A percentile compares a stretch with the other conserved stretches of the same genome.
Evolutionary conservation across 2,113 vertebrate genomes (phyloP).

Genomic region (Grantiella picta): DNA sequence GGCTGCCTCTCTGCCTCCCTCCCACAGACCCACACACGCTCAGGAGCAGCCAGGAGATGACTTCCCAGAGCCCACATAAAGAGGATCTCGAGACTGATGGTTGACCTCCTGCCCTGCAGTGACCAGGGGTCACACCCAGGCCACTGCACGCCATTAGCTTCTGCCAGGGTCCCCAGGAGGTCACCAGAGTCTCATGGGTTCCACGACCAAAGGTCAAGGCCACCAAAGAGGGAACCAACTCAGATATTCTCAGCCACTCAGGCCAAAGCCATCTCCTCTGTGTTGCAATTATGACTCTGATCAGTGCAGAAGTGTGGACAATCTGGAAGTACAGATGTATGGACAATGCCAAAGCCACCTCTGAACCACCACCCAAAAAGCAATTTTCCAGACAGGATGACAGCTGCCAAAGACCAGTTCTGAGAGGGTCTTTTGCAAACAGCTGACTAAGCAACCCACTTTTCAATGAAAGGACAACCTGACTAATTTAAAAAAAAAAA

Average conservation of each 20-base stretch:
- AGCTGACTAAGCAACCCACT: not conserved
- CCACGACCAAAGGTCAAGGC: not conserved
- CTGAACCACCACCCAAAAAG: not conserved
- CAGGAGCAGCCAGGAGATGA: not conserved
- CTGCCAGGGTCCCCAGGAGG: not conserved
- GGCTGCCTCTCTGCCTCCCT: not conserved
- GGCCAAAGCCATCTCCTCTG: not conserved
- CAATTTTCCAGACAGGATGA: not conserved
- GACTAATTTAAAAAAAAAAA: not conserved
- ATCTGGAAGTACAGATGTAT: not conserved
- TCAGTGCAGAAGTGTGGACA: not conserved
- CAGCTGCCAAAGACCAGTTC: not conserved
- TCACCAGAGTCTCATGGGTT: not conserved
- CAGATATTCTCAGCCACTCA: not conserved
- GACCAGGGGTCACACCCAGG: not conserved
- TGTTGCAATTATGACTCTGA: not conserved
- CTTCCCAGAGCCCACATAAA: not conserved
- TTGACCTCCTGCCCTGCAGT: not conserved
- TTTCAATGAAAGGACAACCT: not conserved
- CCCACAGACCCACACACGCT: not conserved
- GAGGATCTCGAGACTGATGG: not conserved
- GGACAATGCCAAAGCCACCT: not conserved
- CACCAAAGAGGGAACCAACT: not conserved
- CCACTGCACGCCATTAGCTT: not conserved
- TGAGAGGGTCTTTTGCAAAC: not conserved